Evolutionary conservation across 2,113 vertebrate genomes (phyloP), one percentile per base, ranked within the genome.

Genomic region (Eclectus roratus): DNA sequence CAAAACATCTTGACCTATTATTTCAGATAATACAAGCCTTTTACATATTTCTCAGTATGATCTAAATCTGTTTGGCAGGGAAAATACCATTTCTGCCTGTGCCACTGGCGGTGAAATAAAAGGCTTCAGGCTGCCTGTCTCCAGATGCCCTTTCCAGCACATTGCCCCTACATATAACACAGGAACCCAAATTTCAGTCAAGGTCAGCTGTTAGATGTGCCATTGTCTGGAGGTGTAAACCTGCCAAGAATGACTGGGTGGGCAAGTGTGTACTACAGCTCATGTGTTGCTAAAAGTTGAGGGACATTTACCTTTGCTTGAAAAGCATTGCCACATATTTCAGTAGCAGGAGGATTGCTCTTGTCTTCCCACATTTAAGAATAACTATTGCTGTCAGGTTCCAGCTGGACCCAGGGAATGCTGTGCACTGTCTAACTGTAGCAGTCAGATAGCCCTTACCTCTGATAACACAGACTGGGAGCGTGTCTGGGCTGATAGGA

Each of bases 101-200:
- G 19, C 12, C 21, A 28, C 5, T 31, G 35, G 17, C 6, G 9
- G n/a, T 44, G 74, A 85, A 74, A 35, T 21, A 15, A 43, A 70
- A 72, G 13, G 18, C 47, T 43, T 55, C 56, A 41, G 58, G 17
- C 28, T 2, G 5, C 28, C 35, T n/a, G 61, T 29, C 14, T 28
- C 44, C 74, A 73, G 49, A 20, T 9, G 19, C 13, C 19, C n/a
- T 91, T 72, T 53, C 52, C 71, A 80, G 39, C 13, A 25, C 0
- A 0, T 11, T 70, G 49, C 8, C 14, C 25, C 5, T 44, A 17
- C 10, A 2, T 0, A 31, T 13, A 49, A 56, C 69, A 46, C 1
- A 24, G 50, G 55, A 41, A 4, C 9, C 25, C 37, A 25, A 46
- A 13, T 19, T n/a, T 41, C 72, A 83, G 83, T 11, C 43, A 33